These are phyloP conservation scores for Mormyrops attenuatus DNA, from an alignment of 2,797 vertebrate species.

Conservation along the genomic window DNA sequence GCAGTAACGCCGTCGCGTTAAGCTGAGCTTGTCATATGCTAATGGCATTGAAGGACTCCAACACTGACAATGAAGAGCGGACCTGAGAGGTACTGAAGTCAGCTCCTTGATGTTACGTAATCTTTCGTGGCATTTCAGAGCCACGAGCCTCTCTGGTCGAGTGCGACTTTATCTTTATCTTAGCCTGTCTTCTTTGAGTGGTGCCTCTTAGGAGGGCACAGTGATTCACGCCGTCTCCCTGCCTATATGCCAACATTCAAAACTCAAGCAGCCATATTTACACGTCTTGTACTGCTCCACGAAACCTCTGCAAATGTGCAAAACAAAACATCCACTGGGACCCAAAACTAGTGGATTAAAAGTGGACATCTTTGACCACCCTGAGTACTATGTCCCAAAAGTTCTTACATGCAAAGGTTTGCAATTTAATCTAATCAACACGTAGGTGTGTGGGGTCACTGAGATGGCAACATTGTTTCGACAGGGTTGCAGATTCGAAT, in stretches of 20 bases:
- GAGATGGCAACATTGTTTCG: neutral
- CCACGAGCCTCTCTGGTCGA: neutral
- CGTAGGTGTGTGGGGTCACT: neutral
- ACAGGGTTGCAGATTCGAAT: neutral
- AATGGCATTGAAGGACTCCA: neutral
- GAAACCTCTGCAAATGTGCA: neutral
- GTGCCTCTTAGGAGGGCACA: neutral
- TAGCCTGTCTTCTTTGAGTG: neutral
- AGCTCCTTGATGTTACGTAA: neutral
- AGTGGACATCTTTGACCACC: neutral
- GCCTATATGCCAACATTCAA: neutral
- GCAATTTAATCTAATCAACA: neutral
- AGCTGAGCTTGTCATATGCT: neutral
- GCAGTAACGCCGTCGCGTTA: neutral
- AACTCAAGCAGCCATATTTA: neutral
- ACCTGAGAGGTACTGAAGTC: neutral
- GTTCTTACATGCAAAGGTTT: neutral
- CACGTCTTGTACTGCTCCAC: neutral
- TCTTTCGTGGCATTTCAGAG: neutral
- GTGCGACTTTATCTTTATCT: neutral
- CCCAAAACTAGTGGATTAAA: neutral
- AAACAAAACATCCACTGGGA: neutral
- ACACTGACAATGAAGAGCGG: neutral
- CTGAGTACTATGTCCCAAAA: neutral
- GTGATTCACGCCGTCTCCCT: neutral